These are phyloP conservation scores for Nannoperca obscura DNA, from an alignment of 2,797 vertebrate species.

Conservation along the genomic window DNA sequence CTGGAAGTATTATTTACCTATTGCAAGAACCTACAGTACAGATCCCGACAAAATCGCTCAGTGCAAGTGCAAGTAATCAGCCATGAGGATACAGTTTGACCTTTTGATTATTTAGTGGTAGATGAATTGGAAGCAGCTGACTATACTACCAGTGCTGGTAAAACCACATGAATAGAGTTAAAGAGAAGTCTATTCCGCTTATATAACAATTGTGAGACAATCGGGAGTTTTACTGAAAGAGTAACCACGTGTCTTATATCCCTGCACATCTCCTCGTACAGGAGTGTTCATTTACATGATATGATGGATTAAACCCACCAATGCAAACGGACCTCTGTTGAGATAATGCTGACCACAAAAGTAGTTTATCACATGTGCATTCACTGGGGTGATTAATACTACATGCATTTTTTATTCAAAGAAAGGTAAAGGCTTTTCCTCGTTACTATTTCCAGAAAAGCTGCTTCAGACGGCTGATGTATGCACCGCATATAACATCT, in stretches of 20 bases:
- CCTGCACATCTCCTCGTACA: not conserved
- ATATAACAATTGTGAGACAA: conserved; percentile 1
- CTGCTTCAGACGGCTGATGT: not conserved
- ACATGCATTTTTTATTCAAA: conserved; percentile 1
- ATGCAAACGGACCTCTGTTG: conserved; percentile 28
- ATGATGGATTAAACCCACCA: conserved; percentile 2
- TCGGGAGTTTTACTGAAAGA: not conserved
- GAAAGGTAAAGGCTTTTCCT: not conserved
- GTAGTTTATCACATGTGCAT: conserved; percentile 49
- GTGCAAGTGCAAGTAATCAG: not conserved
- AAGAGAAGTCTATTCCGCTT: conserved; percentile 10
- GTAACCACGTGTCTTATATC: conserved; percentile 10
- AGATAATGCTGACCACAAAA: conserved; percentile 29
- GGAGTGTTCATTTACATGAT: conserved; percentile 20
- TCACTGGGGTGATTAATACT: not conserved
- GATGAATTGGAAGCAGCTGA: conserved; percentile 57
- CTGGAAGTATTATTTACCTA: too few relatives aligned
- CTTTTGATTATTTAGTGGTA: conserved; percentile 6
- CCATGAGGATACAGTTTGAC: conserved; percentile 1
- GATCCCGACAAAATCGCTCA: not conserved
- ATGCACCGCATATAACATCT: not conserved
- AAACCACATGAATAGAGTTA: conserved; percentile 33
- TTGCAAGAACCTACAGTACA: not conserved
- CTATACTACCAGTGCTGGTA: conserved; percentile 17
- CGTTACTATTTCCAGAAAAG: not conserved